A percentile compares a stretch with the other conserved stretches of the same genome.
Evolutionary conservation across 2,113 vertebrate species (phyloP).

Genomic region (Chitala chitala): DNA sequence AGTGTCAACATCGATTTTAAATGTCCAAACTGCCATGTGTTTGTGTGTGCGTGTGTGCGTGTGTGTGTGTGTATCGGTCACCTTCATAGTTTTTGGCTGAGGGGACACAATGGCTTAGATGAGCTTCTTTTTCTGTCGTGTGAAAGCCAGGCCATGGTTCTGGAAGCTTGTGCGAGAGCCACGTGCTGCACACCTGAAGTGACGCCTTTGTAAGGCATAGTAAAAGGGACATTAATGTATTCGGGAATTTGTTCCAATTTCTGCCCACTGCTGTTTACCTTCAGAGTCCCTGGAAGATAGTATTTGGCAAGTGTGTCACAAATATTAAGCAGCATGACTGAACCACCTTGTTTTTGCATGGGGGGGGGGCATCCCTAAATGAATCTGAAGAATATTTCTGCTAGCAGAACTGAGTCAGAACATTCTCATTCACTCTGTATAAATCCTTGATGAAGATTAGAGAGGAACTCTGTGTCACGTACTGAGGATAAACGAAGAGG

Average conservation of each 20-base stretch:
- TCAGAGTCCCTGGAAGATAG: neutral
- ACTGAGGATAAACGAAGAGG: conserved; percentile 6
- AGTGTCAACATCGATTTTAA: neutral
- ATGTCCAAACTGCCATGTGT: neutral
- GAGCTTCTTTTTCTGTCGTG: too few relatives aligned
- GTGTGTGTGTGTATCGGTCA: neutral
- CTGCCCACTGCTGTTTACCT: neutral
- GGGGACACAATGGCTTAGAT: too few relatives aligned
- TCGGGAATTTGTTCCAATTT: neutral
- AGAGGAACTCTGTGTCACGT: conserved; percentile 5
- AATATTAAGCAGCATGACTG: neutral
- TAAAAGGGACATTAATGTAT: neutral
- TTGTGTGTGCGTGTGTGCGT: too few relatives aligned
- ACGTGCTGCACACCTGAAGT: neutral
- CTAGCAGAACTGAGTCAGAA: neutral
- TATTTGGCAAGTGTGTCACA: neutral
- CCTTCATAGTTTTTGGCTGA: neutral
- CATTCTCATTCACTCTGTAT: conserved; percentile 5
- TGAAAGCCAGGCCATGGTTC: too few relatives aligned
- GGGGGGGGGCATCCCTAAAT: neutral
- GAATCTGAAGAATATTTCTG: conserved; percentile 5
- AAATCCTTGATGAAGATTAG: conserved; percentile 15
- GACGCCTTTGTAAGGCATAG: neutral
- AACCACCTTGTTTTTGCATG: neutral
- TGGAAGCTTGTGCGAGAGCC: too few relatives aligned